Evolutionary conservation across 2,113 vertebrate genomes (phyloP).

Genomic region (Corythornis cristatus): DNA sequence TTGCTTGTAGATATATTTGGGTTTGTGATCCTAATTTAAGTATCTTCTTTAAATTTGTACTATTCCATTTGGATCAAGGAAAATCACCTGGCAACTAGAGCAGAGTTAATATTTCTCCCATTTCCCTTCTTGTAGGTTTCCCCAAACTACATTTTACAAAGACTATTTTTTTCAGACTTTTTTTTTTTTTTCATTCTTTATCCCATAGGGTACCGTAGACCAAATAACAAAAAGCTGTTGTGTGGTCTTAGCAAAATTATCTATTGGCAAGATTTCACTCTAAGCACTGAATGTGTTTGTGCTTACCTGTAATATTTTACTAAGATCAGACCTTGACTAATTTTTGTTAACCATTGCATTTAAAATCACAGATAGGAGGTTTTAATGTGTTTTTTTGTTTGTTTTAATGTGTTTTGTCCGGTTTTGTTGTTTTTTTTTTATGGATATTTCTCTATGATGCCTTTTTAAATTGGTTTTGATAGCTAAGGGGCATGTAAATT

Average conservation of each 20-base stretch:
- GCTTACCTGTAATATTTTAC: neutral
- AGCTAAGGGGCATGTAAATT: neutral
- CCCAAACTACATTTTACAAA: neutral
- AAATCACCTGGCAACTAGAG: neutral
- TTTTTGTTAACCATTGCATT: neutral
- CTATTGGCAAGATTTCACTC: neutral
- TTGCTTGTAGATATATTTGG: fast-evolving
- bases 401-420: neutral
- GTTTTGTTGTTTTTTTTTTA: neutral
- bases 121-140: neutral
- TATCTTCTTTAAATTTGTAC: neutral
- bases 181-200: neutral
- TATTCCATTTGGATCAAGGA: neutral
- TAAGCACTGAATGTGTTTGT: neutral
- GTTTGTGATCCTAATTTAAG: neutral
- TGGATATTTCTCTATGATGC: neutral
- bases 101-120: neutral
- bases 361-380: neutral
- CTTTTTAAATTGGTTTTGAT: neutral
- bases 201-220: neutral
- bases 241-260: neutral
- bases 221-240: fast-evolving
- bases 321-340: neutral
- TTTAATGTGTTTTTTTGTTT: neutral
- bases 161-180: neutral